Conservation (phyloP, 2,797 vertebrate species). For the Mormyrops boulengeri region DNA sequence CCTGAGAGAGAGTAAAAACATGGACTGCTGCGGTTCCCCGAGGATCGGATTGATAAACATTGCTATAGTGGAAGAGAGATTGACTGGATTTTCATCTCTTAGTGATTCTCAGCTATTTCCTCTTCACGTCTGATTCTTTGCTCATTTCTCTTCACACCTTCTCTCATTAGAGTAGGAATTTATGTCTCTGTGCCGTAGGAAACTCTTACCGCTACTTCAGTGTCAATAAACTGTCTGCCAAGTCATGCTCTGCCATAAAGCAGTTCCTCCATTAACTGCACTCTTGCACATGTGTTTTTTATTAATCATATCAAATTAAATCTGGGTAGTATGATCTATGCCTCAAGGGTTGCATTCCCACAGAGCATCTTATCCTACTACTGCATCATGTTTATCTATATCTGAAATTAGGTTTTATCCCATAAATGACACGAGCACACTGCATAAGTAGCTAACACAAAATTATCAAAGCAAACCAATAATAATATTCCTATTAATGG, state of each 20-base stretch:
- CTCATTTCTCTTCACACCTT: neutral
- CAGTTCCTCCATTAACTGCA: neutral
- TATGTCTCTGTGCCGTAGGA: neutral
- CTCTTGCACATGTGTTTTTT: neutral
- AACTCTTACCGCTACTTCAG: neutral
- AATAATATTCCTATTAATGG: neutral
- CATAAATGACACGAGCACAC: neutral
- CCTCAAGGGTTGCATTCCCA: neutral
- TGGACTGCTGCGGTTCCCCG: neutral
- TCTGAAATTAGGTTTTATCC: neutral
- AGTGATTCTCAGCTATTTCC: neutral
- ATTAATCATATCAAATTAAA: neutral
- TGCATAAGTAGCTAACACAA: neutral
- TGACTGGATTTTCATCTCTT: neutral
- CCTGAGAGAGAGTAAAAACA: neutral
- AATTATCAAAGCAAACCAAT: neutral
- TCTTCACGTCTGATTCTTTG: conserved; percentile 1
- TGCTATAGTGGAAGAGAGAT: neutral
- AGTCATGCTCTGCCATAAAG: neutral
- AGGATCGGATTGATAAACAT: neutral
- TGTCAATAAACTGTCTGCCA: neutral
- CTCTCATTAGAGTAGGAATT: neutral
- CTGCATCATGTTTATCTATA: neutral
- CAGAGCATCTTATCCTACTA: neutral
- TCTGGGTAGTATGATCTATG: neutral